Evolutionary conservation across 2,888 invertebrate species (phyloP), one percentile per base, ranked within the genome.

Genomic region (Pilophorus perplexus): DNA sequence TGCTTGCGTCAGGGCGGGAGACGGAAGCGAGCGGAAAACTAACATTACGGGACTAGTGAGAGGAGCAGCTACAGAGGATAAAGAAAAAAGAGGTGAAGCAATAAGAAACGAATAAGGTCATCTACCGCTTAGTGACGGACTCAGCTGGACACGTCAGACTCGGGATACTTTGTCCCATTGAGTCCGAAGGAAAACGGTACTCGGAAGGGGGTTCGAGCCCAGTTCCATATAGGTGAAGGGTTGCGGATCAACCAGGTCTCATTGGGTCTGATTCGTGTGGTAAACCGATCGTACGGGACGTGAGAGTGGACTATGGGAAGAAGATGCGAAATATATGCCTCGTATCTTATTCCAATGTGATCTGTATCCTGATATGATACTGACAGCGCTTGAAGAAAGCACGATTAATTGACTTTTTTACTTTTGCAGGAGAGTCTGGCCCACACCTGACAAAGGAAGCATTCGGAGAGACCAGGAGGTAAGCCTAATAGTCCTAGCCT

Each of bases 401-500:
- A 44, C 44, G 12, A 6, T 44, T 16, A 18, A 6, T 16, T 16
- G 12, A 18, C 12, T 42, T 3, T 52, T 52, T 27, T 28, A 8
- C 20, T 10, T 12, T 52, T 52, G n/a, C 52, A 52, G 52, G 52
- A 52, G 28, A 52, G 52, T 52, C 52, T 28, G 16, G 52, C 52
- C 28, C 22, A 28, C 16, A 27, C 28, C 52, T 52, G 52, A 52
- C 52, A 28, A 52, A 27, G 18, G 28, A 52, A 28, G 33, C 25
- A 52, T 16, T 28, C 16, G 14, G 12, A 52, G 25, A 18, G 12
- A 46, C 10, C 52, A 3, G 28, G 27, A 52, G 52, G 52, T 52
- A 16, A 27, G 16, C 28, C 5, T 5, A 42, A 42, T n/a, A n/a
- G n/a, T n/a, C n/a, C n/a, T n/a, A n/a, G n/a, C n/a, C n/a, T n/a